A percentile compares a stretch with the other conserved stretches of the same genome.
These are phyloP conservation scores for Pao palembangensis DNA, from an alignment of 2,113 vertebrate species.

Conservation along the genomic window DNA sequence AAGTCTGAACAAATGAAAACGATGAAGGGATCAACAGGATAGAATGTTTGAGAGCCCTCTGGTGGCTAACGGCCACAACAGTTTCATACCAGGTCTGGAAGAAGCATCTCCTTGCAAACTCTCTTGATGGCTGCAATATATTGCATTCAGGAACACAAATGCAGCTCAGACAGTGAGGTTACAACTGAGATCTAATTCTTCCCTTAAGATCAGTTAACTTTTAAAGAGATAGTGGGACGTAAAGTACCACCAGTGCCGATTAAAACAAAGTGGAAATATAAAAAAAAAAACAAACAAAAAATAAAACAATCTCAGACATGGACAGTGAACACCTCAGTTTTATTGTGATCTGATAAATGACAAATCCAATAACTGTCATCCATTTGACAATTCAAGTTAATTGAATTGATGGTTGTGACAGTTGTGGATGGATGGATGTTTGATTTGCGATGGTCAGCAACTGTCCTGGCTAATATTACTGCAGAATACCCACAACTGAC, in stretches of 20 bases:
- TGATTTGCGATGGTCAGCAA: slow-evolving; percentile 15
- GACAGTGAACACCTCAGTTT: slow-evolving; percentile 17
- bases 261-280: too few species aligned
- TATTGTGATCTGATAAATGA: slow-evolving; percentile 51
- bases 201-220: slow-evolving; percentile 33
- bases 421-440: slow-evolving; percentile 21
- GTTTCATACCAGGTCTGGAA: slow-evolving; percentile 32
- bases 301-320: too few species aligned
- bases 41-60: slow-evolving; percentile 1
- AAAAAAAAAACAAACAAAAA: too few species aligned
- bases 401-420: slow-evolving; percentile 43
- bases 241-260: not conserved
- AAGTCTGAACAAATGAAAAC: slow-evolving; percentile 5
- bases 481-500: slow-evolving; percentile 36
- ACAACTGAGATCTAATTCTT: slow-evolving; percentile 35
- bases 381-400: slow-evolving; percentile 65
- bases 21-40: not conserved
- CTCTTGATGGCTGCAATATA: slow-evolving; percentile 51
- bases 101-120: slow-evolving; percentile 37
- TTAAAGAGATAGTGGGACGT: slow-evolving; percentile 36
- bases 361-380: slow-evolving; percentile 38
- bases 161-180: slow-evolving; percentile 23
- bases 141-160: slow-evolving; percentile 35
- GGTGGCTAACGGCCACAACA: slow-evolving; percentile 21
- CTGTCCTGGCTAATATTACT: slow-evolving; percentile 25